Base-by-base conservation (phyloP, 2,797 vertebrate genomes). In the Hylomyscus alleni region DNA sequence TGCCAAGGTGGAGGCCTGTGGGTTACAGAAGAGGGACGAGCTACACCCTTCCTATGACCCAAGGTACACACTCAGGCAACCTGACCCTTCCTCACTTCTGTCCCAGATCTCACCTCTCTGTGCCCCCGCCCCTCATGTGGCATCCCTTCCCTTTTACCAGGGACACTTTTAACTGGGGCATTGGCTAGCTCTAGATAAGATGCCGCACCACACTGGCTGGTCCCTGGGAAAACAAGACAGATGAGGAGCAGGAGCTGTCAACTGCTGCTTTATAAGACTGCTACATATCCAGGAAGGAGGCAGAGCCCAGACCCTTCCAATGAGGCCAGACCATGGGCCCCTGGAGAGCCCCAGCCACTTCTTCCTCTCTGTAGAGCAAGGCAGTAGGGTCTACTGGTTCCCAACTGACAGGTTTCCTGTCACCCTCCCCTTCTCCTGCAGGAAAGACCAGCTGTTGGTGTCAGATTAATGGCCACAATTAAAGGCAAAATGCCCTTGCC, bases 391-490 rank as follows among this genome's bases (percentile, higher is more conserved):
- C 65, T 67, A 50, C 83, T 15, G 19, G 60, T 52, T 65, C 58
- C 90, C 65, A 60, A 4, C 10, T 89, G 94, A 76, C 90, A 90
- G 77, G 93, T 65, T 87, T 96, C 95, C 89, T 87, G 47, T 52
- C 75, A 89, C 86, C 54, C 22, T 58, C 76, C 5, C 15, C 20
- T n/a, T 24, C 72, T 81, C 82, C 75, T 73, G 52, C 47, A 86
- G 86, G 50, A 72, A 14, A 90, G 76, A 92, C 89, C 94, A 97
- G 95, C 95, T 96, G 83, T 87, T 96, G 89, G 44, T 77, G 65
- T 81, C 95, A 91, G 97, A 97, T 95, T 94, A 96, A 97, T 96
- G 90, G 47, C 94, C 93, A 95, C 95, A 92, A 95, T 97, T 96
- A 97, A 97, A 97, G 95, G 88, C 93, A 85, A 96, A 96, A 86